phyloP scores from a whole-genome alignment of 2,797 vertebrate genomes.

The Bovichtus variegatus region DNA sequence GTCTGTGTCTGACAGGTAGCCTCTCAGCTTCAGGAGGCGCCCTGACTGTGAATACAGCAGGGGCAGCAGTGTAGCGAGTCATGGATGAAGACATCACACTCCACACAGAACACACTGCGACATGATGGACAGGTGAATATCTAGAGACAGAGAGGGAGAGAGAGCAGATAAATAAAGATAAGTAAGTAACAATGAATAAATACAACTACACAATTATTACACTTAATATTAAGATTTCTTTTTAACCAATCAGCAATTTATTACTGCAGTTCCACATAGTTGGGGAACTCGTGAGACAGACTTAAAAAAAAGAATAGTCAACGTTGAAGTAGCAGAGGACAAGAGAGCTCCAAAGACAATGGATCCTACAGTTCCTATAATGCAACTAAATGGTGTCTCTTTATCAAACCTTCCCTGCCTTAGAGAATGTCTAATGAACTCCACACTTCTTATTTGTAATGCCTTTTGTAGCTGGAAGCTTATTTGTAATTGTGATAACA shows the following conservation, averaged over 20 bases:
- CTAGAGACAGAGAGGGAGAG: conserved; percentile 75
- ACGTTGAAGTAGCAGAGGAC: neutral
- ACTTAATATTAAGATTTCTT: neutral
- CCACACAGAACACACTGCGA: conserved; percentile 90
- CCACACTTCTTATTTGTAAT: neutral
- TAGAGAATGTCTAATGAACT: neutral
- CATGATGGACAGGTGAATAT: conserved; percentile 90
- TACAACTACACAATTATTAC: neutral
- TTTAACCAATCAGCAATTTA: neutral
- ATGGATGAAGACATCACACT: conserved; percentile 96
- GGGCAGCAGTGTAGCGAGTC: conserved; percentile 96
- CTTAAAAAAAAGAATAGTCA: neutral
- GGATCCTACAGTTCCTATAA: neutral
- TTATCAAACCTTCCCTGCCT: neutral
- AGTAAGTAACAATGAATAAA: neutral
- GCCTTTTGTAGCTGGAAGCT: neutral
- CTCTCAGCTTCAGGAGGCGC: conserved; percentile 48
- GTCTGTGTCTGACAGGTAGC: neutral
- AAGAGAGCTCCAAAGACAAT: neutral
- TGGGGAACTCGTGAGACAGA: neutral
- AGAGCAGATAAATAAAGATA: neutral
- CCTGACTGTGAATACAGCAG: conserved; percentile 89
- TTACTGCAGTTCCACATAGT: neutral
- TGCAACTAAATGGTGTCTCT: neutral
- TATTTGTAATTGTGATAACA: neutral